Evolutionary conservation across 2,113 vertebrate species (phyloP).

Genomic region (Oostethus manadensis): DNA sequence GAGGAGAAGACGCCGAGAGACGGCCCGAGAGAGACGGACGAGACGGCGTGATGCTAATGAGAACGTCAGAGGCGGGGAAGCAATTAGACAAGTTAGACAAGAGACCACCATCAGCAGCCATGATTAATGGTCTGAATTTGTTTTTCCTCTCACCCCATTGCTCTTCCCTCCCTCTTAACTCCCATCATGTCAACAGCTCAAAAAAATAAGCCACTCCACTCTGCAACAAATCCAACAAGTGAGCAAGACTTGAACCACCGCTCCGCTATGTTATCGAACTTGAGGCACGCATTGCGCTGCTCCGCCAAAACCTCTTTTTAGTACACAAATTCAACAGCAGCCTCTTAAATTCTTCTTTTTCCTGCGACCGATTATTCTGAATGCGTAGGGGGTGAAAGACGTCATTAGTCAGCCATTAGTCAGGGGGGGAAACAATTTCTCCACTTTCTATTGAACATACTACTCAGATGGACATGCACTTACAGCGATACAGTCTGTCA

Average conservation of each 20-base stretch:
- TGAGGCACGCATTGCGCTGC: background rate
- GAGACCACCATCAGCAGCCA: constrained; percentile 30
- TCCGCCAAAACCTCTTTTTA: background rate
- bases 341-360: too few relatives aligned
- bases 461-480: too few relatives aligned
- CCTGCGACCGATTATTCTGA: too few relatives aligned
- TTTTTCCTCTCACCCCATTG: constrained; percentile 28
- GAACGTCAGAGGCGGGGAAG: constrained; percentile 35
- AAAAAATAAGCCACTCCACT: constrained; percentile 10
- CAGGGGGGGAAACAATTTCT: too few relatives aligned
- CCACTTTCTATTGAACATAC: too few relatives aligned
- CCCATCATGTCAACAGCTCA: constrained; percentile 9
- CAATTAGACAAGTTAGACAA: constrained; percentile 29
- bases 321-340: too few relatives aligned
- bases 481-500: too few relatives aligned
- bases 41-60: constrained; percentile 34
- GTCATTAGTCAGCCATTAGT: too few relatives aligned
- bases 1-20: background rate
- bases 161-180: background rate
- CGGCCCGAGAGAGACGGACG: background rate
- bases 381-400: too few relatives aligned
- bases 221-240: background rate
- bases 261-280: background rate
- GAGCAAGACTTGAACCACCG: background rate
- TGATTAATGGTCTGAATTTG: constrained; percentile 46